A percentile compares a stretch with the other conserved stretches of the same genome.
phyloP scores from a whole-genome alignment of 2,888 invertebrate genomes.

The Drosophila peninsularis region DNA sequence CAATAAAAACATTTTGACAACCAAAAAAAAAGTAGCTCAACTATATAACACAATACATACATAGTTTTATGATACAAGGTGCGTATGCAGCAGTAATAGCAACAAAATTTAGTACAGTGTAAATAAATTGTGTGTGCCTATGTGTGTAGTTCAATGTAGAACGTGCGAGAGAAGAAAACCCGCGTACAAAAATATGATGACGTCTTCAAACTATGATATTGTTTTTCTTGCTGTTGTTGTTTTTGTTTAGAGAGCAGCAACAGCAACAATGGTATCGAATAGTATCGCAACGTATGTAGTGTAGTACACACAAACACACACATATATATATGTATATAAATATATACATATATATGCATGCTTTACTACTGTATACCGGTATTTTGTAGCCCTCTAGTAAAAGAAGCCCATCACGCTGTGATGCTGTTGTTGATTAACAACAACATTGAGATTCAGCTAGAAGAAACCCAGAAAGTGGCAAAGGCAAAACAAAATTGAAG shows the following conservation, averaged over 20 bases:
- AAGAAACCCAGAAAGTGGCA: slow-evolving; percentile 47
- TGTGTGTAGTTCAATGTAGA: slow-evolving; percentile 51
- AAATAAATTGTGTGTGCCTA: slow-evolving; percentile 26
- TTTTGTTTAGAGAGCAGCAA: slow-evolving; percentile 43
- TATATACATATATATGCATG: slow-evolving; percentile 5
- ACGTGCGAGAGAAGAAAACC: slow-evolving; percentile 70
- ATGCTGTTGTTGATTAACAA: slow-evolving; percentile 53
- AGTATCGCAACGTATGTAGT: slow-evolving; percentile 35
- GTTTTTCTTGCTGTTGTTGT: slow-evolving; percentile 21
- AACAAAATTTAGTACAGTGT: slow-evolving; percentile 31
- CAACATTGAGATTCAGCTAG: slow-evolving; percentile 34
- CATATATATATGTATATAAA: slow-evolving; percentile 1
- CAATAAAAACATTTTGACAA: slow-evolving; percentile 56
- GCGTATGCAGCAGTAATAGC: slow-evolving; percentile 55
- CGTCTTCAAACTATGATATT: slow-evolving; percentile 66
- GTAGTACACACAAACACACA: slow-evolving; percentile 18
- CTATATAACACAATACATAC: slow-evolving; percentile 44
- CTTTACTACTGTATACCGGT: slow-evolving; percentile 56
- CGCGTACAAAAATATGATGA: slow-evolving; percentile 74
- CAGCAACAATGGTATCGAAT: slow-evolving; percentile 41
- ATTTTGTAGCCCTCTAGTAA: slow-evolving; percentile 47
- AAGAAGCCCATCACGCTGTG: slow-evolving; percentile 43
- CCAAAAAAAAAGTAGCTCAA: slow-evolving; percentile 55
- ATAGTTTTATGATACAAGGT: slow-evolving; percentile 57
- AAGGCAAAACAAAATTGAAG: slow-evolving; percentile 33